Evolutionary conservation across 1,140 invertebrate species (phyloP).

Genomic region (Diorhabda carinulata): DNA sequence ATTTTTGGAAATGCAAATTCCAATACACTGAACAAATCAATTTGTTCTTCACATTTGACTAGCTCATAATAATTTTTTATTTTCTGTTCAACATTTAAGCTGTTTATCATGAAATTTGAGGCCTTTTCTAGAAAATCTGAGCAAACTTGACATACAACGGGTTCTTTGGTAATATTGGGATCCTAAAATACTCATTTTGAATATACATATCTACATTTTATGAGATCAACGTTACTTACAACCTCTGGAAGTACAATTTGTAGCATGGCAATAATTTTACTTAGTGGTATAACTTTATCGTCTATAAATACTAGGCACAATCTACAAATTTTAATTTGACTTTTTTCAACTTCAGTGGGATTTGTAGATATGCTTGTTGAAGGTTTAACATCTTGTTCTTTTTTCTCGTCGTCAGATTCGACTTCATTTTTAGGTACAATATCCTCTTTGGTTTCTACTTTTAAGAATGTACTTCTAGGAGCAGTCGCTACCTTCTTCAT

Average conservation of each 20-base stretch:
- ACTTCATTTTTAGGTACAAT: neutral
- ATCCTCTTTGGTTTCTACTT: neutral
- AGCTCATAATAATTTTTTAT: conserved; percentile 16
- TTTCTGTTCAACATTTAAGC: conserved; percentile 16
- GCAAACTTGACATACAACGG: conserved; percentile 15
- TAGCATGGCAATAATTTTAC: conserved; percentile 15
- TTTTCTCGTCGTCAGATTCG: neutral
- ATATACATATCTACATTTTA: neutral
- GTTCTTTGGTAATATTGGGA: conserved; percentile 15
- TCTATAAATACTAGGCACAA: conserved; percentile 17
- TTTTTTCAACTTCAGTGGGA: conserved; percentile 5
- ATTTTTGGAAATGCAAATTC: conserved; percentile 19
- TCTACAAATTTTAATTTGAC: conserved; percentile 12
- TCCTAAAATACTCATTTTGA: neutral
- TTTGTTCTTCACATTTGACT: conserved; percentile 10
- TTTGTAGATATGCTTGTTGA: neutral
- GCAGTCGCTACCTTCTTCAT: neutral
- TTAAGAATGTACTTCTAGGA: neutral
- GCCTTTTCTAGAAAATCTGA: conserved; percentile 13
- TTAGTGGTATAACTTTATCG: conserved; percentile 6
- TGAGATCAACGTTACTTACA: neutral
- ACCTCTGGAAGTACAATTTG: conserved; percentile 18
- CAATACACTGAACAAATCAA: conserved; percentile 16
- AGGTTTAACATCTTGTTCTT: neutral
- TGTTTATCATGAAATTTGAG: conserved; percentile 14